phyloP scores from a whole-genome alignment of 1,140 invertebrate species.

The Drosophila punjabiensis region DNA sequence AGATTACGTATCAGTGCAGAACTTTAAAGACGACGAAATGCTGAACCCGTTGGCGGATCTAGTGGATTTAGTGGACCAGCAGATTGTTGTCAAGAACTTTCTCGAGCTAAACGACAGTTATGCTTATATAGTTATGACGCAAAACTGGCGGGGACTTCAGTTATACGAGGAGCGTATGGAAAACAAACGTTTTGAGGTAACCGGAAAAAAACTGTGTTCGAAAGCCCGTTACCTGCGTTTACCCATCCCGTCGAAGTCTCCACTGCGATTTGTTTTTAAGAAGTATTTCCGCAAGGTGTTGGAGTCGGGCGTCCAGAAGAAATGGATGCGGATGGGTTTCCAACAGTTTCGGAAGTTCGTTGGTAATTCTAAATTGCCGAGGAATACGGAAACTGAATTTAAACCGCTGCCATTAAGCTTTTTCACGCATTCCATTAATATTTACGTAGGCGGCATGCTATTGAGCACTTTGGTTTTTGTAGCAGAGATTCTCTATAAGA shows the following conservation, averaged over 20 bases:
- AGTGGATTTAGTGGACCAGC: not conserved
- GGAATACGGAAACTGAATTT: not conserved
- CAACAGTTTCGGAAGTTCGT: not conserved
- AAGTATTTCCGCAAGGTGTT: fast-evolving
- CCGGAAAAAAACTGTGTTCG: slow-evolving; percentile 2
- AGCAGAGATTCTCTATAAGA: slow-evolving; percentile 9
- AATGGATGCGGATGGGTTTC: slow-evolving; percentile 17
- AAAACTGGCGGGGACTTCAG: not conserved
- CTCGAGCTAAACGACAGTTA: slow-evolving; percentile 11
- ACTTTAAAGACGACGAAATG: slow-evolving; percentile 17
- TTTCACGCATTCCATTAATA: not conserved
- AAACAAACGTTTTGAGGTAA: not conserved
- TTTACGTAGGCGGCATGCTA: not conserved
- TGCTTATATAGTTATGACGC: not conserved
- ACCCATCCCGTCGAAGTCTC: not conserved
- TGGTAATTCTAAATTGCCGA: not conserved
- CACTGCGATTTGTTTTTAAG: not conserved
- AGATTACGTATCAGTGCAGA: not conserved
- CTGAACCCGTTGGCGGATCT: not conserved
- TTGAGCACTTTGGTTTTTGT: slow-evolving; percentile 4
- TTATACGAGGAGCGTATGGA: slow-evolving; percentile 22
- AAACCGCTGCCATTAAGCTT: not conserved
- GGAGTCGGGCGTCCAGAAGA: not conserved
- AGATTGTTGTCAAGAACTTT: not conserved
- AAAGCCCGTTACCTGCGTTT: not conserved